Percentiles rank a stretch among this genome's conserved stretches.
Conservation (phyloP, 2,888 invertebrate genomes). For the Girardia tigrina region DNA sequence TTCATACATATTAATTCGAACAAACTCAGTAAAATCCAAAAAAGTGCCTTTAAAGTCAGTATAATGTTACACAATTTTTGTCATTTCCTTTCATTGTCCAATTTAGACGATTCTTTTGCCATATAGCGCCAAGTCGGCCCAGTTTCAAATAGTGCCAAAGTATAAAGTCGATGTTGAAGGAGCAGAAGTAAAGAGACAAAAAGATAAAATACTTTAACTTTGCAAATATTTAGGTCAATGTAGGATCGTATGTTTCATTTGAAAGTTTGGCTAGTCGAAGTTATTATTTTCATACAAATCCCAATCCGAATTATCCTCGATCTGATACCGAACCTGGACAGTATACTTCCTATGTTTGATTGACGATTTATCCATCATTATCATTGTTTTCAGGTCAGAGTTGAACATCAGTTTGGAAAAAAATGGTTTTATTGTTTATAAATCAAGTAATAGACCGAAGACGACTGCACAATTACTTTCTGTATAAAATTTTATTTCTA, state of each 20-base stretch:
- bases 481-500: background rate
- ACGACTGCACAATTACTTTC: background rate
- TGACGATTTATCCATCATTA: background rate
- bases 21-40: slow-evolving; percentile 29
- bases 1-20: slow-evolving; percentile 28
- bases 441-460: background rate
- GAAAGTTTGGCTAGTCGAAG: slow-evolving; percentile 14
- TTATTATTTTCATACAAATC: slow-evolving; percentile 10
- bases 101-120: slow-evolving; percentile 25
- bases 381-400: slow-evolving; percentile 18
- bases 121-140: slow-evolving; percentile 31
- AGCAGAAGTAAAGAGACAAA: slow-evolving; percentile 16
- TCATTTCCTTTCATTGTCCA: background rate
- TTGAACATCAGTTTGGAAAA: slow-evolving; percentile 31
- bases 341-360: background rate
- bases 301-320: background rate
- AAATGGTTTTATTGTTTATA: slow-evolving; percentile 31
- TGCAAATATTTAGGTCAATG: background rate
- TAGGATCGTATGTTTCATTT: background rate
- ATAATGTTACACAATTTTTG: background rate
- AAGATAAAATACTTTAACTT: background rate
- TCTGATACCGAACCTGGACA: background rate
- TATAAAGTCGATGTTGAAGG: slow-evolving; percentile 33
- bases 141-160: slow-evolving; percentile 32
- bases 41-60: slow-evolving; percentile 31